phyloP scores from a whole-genome alignment of 2,888 invertebrate genomes.

The Drosophila colorata region DNA sequence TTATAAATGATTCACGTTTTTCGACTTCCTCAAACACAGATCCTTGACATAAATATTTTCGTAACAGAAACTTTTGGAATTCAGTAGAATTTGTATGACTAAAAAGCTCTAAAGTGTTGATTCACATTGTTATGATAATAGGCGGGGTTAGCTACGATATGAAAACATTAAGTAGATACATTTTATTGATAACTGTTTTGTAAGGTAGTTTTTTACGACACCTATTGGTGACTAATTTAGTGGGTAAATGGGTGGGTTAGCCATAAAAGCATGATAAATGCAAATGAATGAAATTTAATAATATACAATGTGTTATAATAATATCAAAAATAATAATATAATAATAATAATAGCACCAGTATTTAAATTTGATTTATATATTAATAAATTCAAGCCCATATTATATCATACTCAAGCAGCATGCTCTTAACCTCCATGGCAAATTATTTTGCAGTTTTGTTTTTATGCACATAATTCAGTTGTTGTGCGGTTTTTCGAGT shows the following conservation, averaged over 20 bases:
- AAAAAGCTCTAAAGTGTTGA: conserved; percentile 9
- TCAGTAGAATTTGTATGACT: conserved; percentile 18
- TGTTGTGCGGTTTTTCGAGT: conserved; percentile 51
- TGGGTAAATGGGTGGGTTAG: not conserved
- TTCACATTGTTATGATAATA: conserved; percentile 8
- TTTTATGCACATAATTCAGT: conserved; percentile 50
- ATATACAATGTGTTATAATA: not conserved
- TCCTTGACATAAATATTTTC: conserved; percentile 25
- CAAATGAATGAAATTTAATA: not conserved
- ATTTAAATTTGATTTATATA: not conserved
- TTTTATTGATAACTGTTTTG: conserved; percentile 24
- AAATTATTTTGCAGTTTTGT: conserved; percentile 35
- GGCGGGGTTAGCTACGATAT: not conserved
- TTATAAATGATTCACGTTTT: conserved; percentile 5
- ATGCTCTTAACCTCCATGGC: conserved; percentile 48
- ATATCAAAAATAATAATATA: not conserved
- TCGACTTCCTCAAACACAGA: conserved; percentile 16
- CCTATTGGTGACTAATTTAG: conserved; percentile 20
- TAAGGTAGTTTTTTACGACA: conserved; percentile 6
- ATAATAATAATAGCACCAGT: not conserved
- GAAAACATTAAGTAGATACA: not conserved
- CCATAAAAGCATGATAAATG: not conserved
- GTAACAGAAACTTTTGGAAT: conserved; percentile 16
- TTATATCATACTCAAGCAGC: conserved; percentile 12
- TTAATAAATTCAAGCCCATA: conserved; percentile 3